Conservation (phyloP, 1,140 invertebrate genomes). For the Sogatella furcifera region DNA sequence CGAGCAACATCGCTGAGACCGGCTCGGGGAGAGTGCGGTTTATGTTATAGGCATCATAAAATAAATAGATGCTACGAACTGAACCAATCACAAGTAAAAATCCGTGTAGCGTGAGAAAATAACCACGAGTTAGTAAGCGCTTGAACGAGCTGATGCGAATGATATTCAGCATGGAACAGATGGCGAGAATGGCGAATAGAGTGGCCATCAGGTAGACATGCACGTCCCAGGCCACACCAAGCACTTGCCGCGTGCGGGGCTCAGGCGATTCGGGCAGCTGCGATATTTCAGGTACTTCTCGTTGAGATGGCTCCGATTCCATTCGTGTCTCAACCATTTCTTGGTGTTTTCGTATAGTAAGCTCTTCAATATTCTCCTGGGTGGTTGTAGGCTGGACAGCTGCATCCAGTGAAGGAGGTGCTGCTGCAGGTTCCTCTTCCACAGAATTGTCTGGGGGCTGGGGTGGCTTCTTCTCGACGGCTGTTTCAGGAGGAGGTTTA, state of each 20-base stretch:
- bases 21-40: constrained; percentile 63
- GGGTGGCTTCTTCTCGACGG: neutral
- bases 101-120: constrained; percentile 73
- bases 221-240: constrained; percentile 71
- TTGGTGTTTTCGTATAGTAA: constrained; percentile 17
- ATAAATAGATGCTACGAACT: constrained; percentile 71
- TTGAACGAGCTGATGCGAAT: constrained; percentile 68
- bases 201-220: constrained; percentile 77
- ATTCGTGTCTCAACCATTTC: constrained; percentile 13
- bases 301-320: constrained; percentile 13
- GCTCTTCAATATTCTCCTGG: constrained; percentile 15
- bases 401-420: neutral
- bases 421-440: neutral
- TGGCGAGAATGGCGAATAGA: constrained; percentile 66
- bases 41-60: constrained; percentile 82
- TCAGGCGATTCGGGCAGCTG: constrained; percentile 22
- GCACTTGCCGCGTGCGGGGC: constrained; percentile 24
- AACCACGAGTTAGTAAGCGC: constrained; percentile 65
- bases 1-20: constrained; percentile 66
- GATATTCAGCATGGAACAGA: constrained; percentile 72
- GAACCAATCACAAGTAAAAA: constrained; percentile 69
- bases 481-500: constrained; percentile 6
- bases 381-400: neutral
- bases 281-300: constrained; percentile 14
- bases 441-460: neutral